Base-by-base conservation (phyloP, 2,888 invertebrate genomes). In the Lepetodrilus schrolli region DNA sequence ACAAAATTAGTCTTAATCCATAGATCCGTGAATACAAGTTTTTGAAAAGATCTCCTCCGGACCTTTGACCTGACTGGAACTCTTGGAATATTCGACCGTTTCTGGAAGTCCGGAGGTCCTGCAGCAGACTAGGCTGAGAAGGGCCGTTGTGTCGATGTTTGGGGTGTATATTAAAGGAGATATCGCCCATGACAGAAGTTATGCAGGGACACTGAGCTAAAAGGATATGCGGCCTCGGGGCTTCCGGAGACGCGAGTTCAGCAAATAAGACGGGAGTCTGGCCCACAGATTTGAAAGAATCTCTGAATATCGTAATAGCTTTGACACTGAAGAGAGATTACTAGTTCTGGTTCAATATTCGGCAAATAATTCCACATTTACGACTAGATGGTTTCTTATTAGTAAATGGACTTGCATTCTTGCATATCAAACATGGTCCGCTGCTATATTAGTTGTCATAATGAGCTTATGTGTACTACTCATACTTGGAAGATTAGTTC, bases 1-100 rank as follows among this genome's bases (percentile, higher is more conserved):
- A 48, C 69, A 58, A 58, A 70, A 70, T 70, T 70, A 74, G 23
- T 36, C 38, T 48, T 74, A 74, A 74, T 74, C 58, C 73, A 21
- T 58, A 34, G 30, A 58, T 34, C 26, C 30, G 58, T 30, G 58
- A 23, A 34, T 58, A 58, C 58, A 34, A 58, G 58, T 34, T 58
- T 58, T 17, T 58, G 30, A 58, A 30, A 34, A 58, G 58, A 58
- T 58, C 17, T 30, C 34, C 17, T n/a, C 30, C 26, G 30, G 58
- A 58, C 58, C 58, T 30, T 17, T 58, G 58, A 30, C 58, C 58
- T 43, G 58, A 7, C 58, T 23, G 30, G 58, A 3, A 58, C 30
- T 58, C 58, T 58, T 58, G 58, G 30, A 30, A 58, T 43, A 17
- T 30, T 58, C 34, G 30, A 34, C 58, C 58, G 34, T 13, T 30